Evolutionary conservation across 2,797 vertebrate genomes (phyloP).

Genomic region (Harpagifer antarcticus): DNA sequence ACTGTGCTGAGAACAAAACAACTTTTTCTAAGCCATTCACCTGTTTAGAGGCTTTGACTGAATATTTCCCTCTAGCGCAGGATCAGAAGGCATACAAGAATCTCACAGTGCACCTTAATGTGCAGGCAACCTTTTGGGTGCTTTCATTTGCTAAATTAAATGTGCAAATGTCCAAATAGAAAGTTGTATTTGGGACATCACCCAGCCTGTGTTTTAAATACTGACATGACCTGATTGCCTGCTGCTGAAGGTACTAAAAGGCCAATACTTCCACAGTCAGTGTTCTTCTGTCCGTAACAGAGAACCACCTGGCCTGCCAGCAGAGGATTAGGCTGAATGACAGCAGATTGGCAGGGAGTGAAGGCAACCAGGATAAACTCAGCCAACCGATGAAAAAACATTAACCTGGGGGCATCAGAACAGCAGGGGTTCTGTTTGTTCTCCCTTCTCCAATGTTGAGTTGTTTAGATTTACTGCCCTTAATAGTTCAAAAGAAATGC

Average conservation of each 20-base stretch:
- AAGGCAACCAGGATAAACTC: conserved; percentile 38
- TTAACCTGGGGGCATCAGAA: conserved; percentile 22
- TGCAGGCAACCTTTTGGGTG: background rate
- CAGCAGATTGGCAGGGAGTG: conserved; percentile 51
- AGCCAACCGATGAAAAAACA: conserved; percentile 32
- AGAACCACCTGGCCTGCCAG: conserved; percentile 60
- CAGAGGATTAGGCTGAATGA: conserved; percentile 58
- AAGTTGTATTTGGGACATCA: background rate
- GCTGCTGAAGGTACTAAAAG: conserved; percentile 10
- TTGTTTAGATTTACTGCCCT: background rate
- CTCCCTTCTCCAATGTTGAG: background rate
- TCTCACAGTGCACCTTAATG: background rate
- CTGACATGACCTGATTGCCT: background rate
- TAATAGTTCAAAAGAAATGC: background rate
- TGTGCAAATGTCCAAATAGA: background rate
- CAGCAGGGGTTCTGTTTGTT: conserved; percentile 13
- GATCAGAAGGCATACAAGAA: background rate
- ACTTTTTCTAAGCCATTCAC: background rate
- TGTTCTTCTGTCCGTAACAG: conserved; percentile 24
- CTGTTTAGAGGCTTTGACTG: background rate
- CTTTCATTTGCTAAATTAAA: background rate
- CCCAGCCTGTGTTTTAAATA: background rate
- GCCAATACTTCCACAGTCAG: conserved; percentile 30
- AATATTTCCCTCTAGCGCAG: background rate
- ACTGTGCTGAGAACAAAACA: background rate